Percentiles rank a stretch among this genome's conserved stretches.
These are phyloP conservation scores for Sebastolobus alascanus DNA, from an alignment of 2,797 vertebrate genomes.

Conservation along the genomic window DNA sequence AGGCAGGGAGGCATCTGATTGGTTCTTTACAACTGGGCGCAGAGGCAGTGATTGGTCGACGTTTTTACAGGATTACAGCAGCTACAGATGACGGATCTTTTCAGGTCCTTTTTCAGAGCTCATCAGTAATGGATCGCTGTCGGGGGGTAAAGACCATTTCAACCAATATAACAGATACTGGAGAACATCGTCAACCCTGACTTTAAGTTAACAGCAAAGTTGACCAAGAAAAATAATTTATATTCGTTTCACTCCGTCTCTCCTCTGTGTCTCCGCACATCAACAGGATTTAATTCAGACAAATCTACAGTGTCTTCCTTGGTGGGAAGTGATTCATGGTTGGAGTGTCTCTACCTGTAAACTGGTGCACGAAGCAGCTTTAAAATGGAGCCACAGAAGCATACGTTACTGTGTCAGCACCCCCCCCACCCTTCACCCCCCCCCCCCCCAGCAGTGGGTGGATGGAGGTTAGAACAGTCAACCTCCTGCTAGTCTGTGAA, in stretches of 20 bases:
- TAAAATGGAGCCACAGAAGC: slow-evolving; percentile 6
- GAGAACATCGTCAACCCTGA: no score
- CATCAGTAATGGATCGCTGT: no score
- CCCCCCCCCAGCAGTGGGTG: slow-evolving; percentile 42
- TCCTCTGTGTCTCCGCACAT: no score
- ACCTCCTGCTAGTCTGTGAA: slow-evolving; percentile 64
- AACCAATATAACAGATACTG: no score
- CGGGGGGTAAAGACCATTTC: no score
- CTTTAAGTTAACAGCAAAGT: neutral
- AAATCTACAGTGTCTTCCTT: neutral
- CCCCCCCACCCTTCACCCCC: no score
- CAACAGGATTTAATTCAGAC: neutral
- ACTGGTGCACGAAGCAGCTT: slow-evolving; percentile 11
- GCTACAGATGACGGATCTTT: no score
- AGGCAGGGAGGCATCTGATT: no score
- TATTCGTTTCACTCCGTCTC: neutral
- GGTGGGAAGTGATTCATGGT: neutral
- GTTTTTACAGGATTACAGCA: no score
- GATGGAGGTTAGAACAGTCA: slow-evolving; percentile 63
- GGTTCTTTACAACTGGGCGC: no score
- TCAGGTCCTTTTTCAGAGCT: no score
- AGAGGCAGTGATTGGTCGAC: no score
- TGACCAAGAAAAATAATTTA: neutral
- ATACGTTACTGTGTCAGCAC: slow-evolving; percentile 35
- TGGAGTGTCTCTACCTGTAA: slow-evolving; percentile 13